These are phyloP conservation scores for Takifugu rubripes DNA, from an alignment of 2,797 vertebrate species.

Conservation along the genomic window DNA sequence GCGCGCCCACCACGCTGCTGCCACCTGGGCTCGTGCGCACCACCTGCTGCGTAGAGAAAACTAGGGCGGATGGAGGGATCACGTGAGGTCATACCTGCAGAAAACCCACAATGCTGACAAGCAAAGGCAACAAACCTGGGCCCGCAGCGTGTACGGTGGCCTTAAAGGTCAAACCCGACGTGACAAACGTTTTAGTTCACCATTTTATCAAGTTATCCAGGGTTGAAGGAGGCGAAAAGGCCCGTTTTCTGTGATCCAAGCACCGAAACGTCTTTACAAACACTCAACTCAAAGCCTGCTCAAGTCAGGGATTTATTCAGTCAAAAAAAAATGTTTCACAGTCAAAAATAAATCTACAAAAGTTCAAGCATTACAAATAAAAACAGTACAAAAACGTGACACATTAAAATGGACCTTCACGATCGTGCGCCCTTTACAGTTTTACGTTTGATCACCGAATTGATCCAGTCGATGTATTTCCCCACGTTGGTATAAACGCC, in stretches of 20 bases:
- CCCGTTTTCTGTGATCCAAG: background rate
- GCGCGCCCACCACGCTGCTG: conserved; percentile 4
- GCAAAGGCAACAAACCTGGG: no score
- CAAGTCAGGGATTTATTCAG: conserved; percentile 55
- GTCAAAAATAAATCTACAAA: conserved; percentile 29
- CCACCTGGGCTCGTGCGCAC: conserved; percentile 37
- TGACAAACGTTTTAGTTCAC: no score
- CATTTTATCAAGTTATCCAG: no score
- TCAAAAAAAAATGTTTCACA: conserved; percentile 58
- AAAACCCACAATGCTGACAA: no score
- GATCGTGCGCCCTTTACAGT: conserved; percentile 37
- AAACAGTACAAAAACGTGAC: conserved; percentile 12
- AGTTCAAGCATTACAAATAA: conserved; percentile 17
- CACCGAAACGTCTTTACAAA: background rate
- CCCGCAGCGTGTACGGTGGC: no score
- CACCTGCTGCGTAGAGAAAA: conserved; percentile 30
- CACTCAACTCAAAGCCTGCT: conserved; percentile 10
- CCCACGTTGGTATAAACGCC: conserved; percentile 91
- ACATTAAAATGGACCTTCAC: conserved; percentile 8
- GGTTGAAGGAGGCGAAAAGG: no score
- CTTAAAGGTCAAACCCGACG: no score
- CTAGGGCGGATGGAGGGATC: background rate
- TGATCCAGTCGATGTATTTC: conserved; percentile 89
- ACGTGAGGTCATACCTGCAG: background rate
- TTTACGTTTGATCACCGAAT: conserved; percentile 70